A percentile compares a stretch with the other conserved stretches of the same genome.
Conservation (phyloP, 2,113 vertebrate species). For the Ammodytes marinus region DNA sequence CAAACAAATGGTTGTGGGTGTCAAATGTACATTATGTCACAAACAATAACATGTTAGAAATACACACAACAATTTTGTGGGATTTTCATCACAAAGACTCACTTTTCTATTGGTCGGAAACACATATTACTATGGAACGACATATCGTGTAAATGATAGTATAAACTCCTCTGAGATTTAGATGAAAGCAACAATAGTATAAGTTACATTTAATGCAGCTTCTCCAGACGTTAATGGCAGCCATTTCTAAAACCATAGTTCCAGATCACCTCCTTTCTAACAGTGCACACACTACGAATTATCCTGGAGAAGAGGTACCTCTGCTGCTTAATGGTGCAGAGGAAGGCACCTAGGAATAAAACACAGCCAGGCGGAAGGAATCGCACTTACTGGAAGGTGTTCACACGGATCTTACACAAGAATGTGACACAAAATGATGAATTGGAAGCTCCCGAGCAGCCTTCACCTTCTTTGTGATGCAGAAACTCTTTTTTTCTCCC, state of each 20-base stretch:
- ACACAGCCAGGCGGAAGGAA: constrained; percentile 72
- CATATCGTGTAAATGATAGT: background rate
- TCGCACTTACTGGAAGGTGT: constrained; percentile 67
- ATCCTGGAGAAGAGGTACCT: constrained; percentile 34
- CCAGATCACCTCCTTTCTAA: constrained; percentile 35
- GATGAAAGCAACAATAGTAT: background rate
- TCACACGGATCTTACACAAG: constrained; percentile 64
- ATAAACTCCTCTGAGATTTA: background rate
- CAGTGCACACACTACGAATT: constrained; percentile 43
- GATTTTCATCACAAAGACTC: background rate
- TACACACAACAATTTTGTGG: too few relatives aligned
- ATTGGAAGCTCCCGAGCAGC: constrained; percentile 36
- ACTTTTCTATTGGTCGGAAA: background rate
- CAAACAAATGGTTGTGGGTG: background rate
- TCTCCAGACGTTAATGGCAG: background rate
- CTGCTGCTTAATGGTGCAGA: constrained; percentile 69
- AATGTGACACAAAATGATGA: constrained; percentile 73
- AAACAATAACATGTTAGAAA: background rate
- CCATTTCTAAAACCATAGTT: background rate
- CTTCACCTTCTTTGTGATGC: constrained; percentile 39
- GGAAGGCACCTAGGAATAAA: constrained; percentile 70
- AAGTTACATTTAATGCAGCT: background rate
- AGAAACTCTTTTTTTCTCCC: constrained; percentile 32
- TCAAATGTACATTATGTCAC: background rate
- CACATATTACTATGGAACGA: too few relatives aligned